Base-by-base conservation (phyloP, 2,797 vertebrate genomes). In the Peromyscus aztecus region DNA sequence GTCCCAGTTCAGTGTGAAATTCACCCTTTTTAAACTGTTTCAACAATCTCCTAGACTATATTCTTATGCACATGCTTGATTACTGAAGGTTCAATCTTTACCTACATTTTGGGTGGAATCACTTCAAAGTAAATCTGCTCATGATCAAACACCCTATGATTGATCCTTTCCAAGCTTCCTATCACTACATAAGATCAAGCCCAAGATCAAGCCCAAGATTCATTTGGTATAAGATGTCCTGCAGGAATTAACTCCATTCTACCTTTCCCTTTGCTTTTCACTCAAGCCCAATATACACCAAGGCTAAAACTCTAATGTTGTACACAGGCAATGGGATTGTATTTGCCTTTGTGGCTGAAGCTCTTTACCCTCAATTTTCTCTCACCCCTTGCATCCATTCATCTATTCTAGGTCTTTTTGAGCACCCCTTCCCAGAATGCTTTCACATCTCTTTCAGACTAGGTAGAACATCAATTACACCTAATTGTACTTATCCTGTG, bases 61-160 rank as follows among this genome's bases (percentile, higher is more conserved):
- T 76, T 84, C 67, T 76, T 78, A 23, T 52, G 43, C 13, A 1
- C 29, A 69, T 80, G 52, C 76, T 94, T 63, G 17, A 34, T 90
- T 75, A 31, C 76, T 92, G 5, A 24, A 97, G 91, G 63, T n/a
- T 43, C 23, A 71, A 37, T 93, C 59, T 95, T 96, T 71, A 90
- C 29, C 82, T 29, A 69, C 16, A 73, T 49, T 10, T 69, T 34
- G 82, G n/a, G 27, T 14, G 6, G 40, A 87, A 78, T 95, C 92
- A 93, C 89, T 75, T 92, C 46, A 80, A 96, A 96, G 43, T 49
- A 77, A 89, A 84, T 91, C 24, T 93, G 29, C 23, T 87, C n/a
- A 55, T 27, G 34, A 37, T 43, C 29, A 31, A 31, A 24, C 31
- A 80, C 49, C 43, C 73, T 61, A 43, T 21, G 49, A 75, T 10